Base-by-base conservation (phyloP, 2,797 vertebrate species). In the Spinibarbus caldwelli region DNA sequence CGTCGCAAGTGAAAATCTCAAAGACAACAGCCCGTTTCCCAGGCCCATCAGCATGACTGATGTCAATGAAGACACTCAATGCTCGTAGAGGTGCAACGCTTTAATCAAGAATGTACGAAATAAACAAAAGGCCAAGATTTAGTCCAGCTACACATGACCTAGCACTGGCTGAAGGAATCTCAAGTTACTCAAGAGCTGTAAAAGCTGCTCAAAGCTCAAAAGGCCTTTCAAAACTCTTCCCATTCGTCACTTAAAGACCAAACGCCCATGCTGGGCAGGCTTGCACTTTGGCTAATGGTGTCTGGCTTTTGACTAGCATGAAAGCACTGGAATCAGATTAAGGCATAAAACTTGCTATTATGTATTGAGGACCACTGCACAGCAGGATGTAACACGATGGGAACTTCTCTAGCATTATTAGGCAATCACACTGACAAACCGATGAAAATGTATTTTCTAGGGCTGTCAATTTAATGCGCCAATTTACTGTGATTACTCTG, bases 271-370 rank as follows among this genome's bases (percentile, higher is more conserved):
- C 64, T 78, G 45, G 70, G 73, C 47, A 68, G 73, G 45, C 62
- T 23, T 67, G 47, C 64, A 78, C 62, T 78, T 57, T 15, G n/a
- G 47, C 26, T 57, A 84, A 84, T 84, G 36, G 82, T 43, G 64
- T 84, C 82, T 84, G 64, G 47, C 59, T 78, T 84, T 84, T 70
- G 47, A 84, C 82, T 78, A 78, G 64, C 73, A 54, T 70, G 82
- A 84, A 78, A 78, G 62, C 73, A 78, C n/a, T 43, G 64, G 36
- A 78, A 84, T 84, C 49, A 70, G 73, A 84, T 84, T 78, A 84
- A 57, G 47, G 23, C 62, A 1, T 54, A 54, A 78, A 70, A 78
- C n/a, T 67, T 67, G 3, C 82, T 45, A 54, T 77, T 31, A 54
- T 41, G 82, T 67, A 54, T n/a, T 29, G 81, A 66, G 57, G 82